Evolutionary conservation across 2,888 invertebrate species (phyloP).

Genomic region (Chrysolina americana): DNA sequence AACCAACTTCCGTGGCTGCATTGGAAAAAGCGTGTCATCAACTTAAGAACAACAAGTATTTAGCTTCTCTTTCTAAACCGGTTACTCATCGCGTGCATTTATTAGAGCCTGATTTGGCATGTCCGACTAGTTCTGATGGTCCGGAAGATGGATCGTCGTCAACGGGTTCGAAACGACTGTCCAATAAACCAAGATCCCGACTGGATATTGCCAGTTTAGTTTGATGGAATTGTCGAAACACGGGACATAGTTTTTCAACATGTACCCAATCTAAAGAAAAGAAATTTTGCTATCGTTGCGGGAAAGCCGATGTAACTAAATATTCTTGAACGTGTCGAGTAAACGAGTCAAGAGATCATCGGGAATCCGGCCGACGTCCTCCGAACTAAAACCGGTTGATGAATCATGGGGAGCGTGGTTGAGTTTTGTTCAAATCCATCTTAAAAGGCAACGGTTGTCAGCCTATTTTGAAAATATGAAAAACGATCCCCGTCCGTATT

Average conservation of each 20-base stretch:
- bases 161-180: not conserved
- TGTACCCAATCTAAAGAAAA: not conserved
- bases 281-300: constrained; percentile 6
- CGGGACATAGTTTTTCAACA: constrained; percentile 7
- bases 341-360: constrained; percentile 14
- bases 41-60: not conserved
- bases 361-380: constrained; percentile 22
- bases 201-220: not conserved
- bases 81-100: not conserved
- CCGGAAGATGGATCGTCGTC: not conserved
- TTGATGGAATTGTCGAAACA: constrained; percentile 16
- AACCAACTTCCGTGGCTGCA: too few species aligned
- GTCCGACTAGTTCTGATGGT: not conserved
- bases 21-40: not conserved
- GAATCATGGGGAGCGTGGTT: constrained; percentile 31
- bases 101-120: not conserved
- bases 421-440: constrained; percentile 22
- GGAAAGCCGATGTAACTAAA: constrained; percentile 4
- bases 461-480: constrained; percentile 19
- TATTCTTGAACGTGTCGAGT: constrained; percentile 1
- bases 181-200: not conserved
- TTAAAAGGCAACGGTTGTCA: constrained; percentile 15
- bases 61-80: too few species aligned
- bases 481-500: constrained; percentile 35
- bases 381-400: constrained; percentile 26